A percentile compares a stretch with the other conserved stretches of the same genome.
phyloP scores from a whole-genome alignment of 2,113 vertebrate species.

The Anguilla rostrata region DNA sequence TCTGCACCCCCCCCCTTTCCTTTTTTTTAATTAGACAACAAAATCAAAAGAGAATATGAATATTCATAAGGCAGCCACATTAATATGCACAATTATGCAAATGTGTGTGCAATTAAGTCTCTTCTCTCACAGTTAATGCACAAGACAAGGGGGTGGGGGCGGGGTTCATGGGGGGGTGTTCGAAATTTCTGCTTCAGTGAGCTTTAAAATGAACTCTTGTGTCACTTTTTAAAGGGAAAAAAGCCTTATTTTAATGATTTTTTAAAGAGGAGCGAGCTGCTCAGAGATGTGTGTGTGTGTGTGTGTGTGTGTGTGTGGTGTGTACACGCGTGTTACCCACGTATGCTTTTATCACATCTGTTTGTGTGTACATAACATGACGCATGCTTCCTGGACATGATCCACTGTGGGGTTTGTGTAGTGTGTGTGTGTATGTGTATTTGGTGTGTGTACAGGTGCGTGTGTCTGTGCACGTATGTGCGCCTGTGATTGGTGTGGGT shows the following conservation, averaged over 20 bases:
- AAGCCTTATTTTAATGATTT: background rate
- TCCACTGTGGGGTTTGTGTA: background rate
- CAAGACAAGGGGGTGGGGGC: conserved; percentile 38
- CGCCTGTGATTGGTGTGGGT: background rate
- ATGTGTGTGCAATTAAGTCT: conserved; percentile 86
- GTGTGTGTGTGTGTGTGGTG: background rate
- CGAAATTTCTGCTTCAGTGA: conserved; percentile 66
- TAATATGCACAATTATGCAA: conserved; percentile 98
- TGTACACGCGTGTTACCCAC: background rate
- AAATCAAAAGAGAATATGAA: conserved; percentile 84
- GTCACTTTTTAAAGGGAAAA: too few relatives aligned
- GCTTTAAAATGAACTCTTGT: conserved; percentile 39
- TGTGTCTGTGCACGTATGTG: background rate
- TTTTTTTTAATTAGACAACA: conserved; percentile 86
- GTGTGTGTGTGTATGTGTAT: too few relatives aligned
- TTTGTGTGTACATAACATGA: background rate
- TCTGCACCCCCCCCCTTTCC: conserved; percentile 42
- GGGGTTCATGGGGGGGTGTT: conserved; percentile 37
- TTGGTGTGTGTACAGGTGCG: too few relatives aligned
- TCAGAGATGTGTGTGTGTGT: background rate
- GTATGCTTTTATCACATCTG: background rate
- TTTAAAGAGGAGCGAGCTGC: background rate
- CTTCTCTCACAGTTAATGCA: conserved; percentile 57
- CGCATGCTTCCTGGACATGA: background rate
- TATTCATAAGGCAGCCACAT: conserved; percentile 84